Evolutionary conservation across 2,888 invertebrate species (phyloP), one percentile per base, ranked within the genome.

Genomic region (Aleiodes leptofemur): DNA sequence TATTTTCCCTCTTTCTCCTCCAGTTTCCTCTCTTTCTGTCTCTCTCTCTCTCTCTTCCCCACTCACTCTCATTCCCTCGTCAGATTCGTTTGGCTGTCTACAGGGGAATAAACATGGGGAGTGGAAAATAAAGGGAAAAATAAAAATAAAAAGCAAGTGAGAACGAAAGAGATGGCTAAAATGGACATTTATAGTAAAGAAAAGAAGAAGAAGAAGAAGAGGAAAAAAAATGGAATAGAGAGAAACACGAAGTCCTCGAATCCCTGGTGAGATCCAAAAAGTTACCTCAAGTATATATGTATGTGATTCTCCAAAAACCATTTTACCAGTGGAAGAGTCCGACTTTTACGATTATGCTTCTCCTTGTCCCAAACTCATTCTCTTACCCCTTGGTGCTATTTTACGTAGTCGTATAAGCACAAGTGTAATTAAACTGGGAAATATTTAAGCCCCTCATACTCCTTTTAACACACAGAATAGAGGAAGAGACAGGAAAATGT

Each of bases 381-480:
- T 43, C 56, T 7, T 55, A n/a, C 14, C 53, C 70, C 48, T 61
- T 7, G 59, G 43, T 13, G 57, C 51, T 51, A 68, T 68, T 68
- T 51, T 29, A 68, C 31, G 51, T 50, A 68, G 68, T 69, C 74
- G 70, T 71, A 74, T 70, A 69, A 69, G 76, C 76, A 73, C 70
- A 73, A 75, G 77, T 77, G 79, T 81, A 83, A 82, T 82, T 83
- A 82, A 82, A 82, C 77, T 61, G 76, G 76, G 76, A 80, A 79
- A 80, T 80, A 81, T 80, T 82, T 79, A 76, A 77, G 75, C 71
- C 69, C 73, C 38, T 16, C 38, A 8, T 38, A 4, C 57, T 57
- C 57, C 57, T 31, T 34, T n/a, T 34, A 29, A 6, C 29, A 34
- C 13, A 43, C 34, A 11, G 64, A 43, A 64, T 43, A 11, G 64